Percentiles rank a stretch among this genome's conserved stretches.
Conservation (phyloP, 2,888 invertebrate species). For the Dendrolimus houi region DNA sequence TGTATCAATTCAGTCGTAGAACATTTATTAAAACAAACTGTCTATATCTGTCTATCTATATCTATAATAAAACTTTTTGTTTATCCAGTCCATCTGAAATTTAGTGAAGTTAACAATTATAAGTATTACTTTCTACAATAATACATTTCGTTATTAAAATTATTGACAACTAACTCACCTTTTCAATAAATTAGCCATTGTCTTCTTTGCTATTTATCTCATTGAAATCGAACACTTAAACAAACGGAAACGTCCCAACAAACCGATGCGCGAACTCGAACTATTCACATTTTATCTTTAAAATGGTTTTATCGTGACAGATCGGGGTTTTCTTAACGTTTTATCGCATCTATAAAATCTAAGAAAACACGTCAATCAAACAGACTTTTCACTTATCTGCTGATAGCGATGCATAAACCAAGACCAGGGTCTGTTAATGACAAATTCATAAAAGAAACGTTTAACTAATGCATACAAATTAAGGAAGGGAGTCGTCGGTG, state of each 20-base stretch:
- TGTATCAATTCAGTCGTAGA: too few species aligned
- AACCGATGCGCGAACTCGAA: constrained; percentile 15
- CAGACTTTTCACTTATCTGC: constrained; percentile 15
- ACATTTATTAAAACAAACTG: too few species aligned
- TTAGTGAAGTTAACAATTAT: not conserved
- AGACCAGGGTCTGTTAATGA: not conserved
- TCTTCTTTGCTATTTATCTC: constrained; percentile 2
- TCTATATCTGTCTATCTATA: too few species aligned
- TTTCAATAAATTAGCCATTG: constrained; percentile 47
- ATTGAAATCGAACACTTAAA: constrained; percentile 11
- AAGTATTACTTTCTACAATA: not conserved
- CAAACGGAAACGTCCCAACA: constrained; percentile 10
- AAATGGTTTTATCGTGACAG: constrained; percentile 54
- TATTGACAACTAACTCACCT: constrained; percentile 30
- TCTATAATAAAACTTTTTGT: too few species aligned
- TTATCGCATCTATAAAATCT: constrained; percentile 33
- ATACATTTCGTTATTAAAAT: too few species aligned
- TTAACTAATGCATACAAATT: too few species aligned
- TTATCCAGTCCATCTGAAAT: too few species aligned
- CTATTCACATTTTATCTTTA: constrained; percentile 21
- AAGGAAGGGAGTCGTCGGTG: not conserved
- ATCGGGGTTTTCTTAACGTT: constrained; percentile 44
- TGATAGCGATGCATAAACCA: not conserved
- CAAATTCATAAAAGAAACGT: too few species aligned
- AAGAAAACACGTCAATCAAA: constrained; percentile 60